Base-by-base conservation (phyloP, 2,797 vertebrate species). In the Antennarius maculatus region DNA sequence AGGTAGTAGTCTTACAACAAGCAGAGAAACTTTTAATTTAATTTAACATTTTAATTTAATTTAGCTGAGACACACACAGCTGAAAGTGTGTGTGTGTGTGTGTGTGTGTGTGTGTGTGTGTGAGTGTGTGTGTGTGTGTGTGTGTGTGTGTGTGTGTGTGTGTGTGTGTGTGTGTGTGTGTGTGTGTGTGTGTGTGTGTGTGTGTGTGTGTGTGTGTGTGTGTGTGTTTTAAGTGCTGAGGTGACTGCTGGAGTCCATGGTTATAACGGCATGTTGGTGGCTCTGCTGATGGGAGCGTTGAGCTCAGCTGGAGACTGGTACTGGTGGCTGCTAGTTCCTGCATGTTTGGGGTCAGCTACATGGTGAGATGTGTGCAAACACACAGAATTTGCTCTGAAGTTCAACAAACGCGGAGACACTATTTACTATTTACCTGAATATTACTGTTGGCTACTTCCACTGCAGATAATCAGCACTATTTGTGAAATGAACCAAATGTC, bases 291-390 rank as follows among this genome's bases (percentile, higher is more conserved):
- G 58, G 92, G 91, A 14, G 80, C 77, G 61, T 94, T 82, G 69
- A 94, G 86, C 71, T 89, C 88, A 14, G 86, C 87, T 34, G 90
- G 92, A 60, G 88, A 93, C 77, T 95, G 93, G 93, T 92, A 92
- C 84, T 94, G 91, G 90, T 91, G 87, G 91, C 90, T 94, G 39
- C 79, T 94, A 54, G 61, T 93, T 17, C 93, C 92, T 2, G 89
- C 55, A n/a, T 88, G 83, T 65, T 37, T 94, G 0, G 80, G 86
- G 1, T 90, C 88, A 34, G 92, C 87, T 0, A 76, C 88, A 49
- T 89, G 90, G 93, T 93, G 56, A 85, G 85, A 65, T 15, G 45
- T 45, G 43, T 12, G 10, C 14, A 42, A 7, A 46, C 12, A 23
- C 23, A 29, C 41, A 53, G 2, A 0, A 11, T 11, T 41, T 6